phyloP scores from a whole-genome alignment of 2,888 invertebrate species.

The Cephus pygmeus region DNA sequence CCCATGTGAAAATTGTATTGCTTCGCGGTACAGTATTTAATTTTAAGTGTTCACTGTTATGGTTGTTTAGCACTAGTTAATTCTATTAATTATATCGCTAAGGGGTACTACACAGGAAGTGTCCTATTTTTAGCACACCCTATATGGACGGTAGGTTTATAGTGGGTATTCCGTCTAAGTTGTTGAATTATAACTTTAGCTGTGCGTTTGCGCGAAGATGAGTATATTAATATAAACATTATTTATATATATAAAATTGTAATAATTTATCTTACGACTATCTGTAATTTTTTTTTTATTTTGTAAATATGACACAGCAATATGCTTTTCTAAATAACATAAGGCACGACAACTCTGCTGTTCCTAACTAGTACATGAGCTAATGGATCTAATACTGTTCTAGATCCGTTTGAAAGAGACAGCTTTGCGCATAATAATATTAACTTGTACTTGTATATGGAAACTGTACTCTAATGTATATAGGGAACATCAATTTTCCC shows the following conservation, averaged over 20 bases:
- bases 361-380: not conserved
- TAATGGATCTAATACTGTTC: not conserved
- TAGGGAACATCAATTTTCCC: conserved; percentile 12
- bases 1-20: conserved; percentile 23
- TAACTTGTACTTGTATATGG: not conserved
- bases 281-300: conserved; percentile 7
- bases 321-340: not conserved
- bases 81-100: not conserved
- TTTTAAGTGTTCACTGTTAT: conserved; percentile 4
- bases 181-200: not conserved
- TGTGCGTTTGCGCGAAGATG: not conserved
- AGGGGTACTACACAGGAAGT: not conserved
- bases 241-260: conserved; percentile 1
- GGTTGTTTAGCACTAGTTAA: not conserved
- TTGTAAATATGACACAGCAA: not conserved
- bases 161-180: not conserved
- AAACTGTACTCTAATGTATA: conserved; percentile 15
- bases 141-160: not conserved
- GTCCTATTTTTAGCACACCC: not conserved
- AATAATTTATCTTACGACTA: not conserved
- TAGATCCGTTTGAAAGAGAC: not conserved
- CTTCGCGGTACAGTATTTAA: conserved; percentile 1
- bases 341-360: not conserved
- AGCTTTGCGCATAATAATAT: not conserved
- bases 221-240: not conserved